Base-by-base conservation (phyloP, 2,888 invertebrate species). In the Melipona bicolor region DNA sequence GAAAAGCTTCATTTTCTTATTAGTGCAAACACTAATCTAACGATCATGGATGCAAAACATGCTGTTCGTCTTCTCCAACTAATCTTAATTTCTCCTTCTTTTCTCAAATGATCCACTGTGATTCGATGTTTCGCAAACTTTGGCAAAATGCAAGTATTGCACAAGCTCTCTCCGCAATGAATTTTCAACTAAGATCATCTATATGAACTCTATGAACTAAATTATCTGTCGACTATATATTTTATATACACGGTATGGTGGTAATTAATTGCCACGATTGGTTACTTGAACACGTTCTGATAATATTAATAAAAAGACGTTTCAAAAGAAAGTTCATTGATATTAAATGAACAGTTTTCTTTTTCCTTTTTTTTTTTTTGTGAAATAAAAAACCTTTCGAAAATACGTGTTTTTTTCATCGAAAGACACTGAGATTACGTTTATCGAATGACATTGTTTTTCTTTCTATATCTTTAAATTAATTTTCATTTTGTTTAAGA, bases 1-100 rank as follows among this genome's bases (percentile, higher is more conserved):
- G 36, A 64, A 27, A 82, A 84, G 84, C 83, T 82, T 75, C 73
- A 27, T 59, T 21, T 52, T 36, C 5, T 13, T 50, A 49, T 68
- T 49, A 64, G 71, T 72, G 71, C 75, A 79, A 73, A 75, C 5
- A 32, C 59, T 84, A 72, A 27, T 82, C 50, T 61, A 65, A 32
- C 59, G 27, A 59, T 61, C 32, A n/a, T 73, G n/a, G 70, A 56
- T 56, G 56, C 56, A n/a, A 32, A 71, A 52, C 83, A 83, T 84
- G 83, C 74, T 75, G 67, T 74, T 49, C 19, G 15, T 43, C 24
- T 13, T 36, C 21, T 52, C 21, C 21, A 52, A 11, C 50, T 27
- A 17, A 67, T 27, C 24, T 75, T 43, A 49, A 61, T 1, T 15
- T 27, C 3, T 19, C 4, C 43, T 24, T 19, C 49, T 24, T 19